These are phyloP conservation scores for Hepsetus odoe DNA, from an alignment of 2,113 vertebrate species.

Conservation along the genomic window DNA sequence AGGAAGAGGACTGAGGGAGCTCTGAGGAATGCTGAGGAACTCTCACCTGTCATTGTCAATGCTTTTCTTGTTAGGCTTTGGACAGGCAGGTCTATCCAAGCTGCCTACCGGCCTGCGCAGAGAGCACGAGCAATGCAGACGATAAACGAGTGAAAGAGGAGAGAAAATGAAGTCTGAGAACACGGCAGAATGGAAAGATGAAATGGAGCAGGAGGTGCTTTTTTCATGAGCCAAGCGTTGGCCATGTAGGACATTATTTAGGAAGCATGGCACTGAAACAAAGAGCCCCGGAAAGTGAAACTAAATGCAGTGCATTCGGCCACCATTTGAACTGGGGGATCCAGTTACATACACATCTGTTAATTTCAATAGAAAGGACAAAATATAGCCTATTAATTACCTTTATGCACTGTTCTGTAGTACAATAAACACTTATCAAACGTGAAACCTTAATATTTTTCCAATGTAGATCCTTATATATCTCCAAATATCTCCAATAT, in stretches of 20 bases:
- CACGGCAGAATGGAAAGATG: slow-evolving; percentile 53
- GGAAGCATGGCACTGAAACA: background rate
- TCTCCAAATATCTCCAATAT: no score
- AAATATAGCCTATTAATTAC: no score
- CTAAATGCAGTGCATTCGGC: background rate
- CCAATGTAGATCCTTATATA: no score
- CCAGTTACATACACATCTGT: no score
- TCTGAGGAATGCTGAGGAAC: slow-evolving; percentile 3
- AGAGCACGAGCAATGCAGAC: slow-evolving; percentile 67
- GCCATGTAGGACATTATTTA: background rate
- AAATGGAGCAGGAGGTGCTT: slow-evolving; percentile 38
- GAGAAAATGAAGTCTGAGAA: slow-evolving; percentile 66
- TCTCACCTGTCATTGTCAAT: slow-evolving; percentile 91
- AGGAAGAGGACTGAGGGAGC: slow-evolving; percentile 28
- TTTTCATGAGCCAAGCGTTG: background rate
- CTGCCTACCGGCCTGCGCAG: slow-evolving; percentile 87
- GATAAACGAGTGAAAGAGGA: slow-evolving; percentile 45
- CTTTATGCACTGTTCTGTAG: no score
- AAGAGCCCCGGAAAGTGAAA: background rate
- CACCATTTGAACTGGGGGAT: no score
- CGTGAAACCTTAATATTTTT: no score
- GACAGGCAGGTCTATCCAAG: slow-evolving; percentile 87
- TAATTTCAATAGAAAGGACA: no score
- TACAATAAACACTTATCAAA: no score
- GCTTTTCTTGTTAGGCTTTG: slow-evolving; percentile 85